Evolutionary conservation across 2,888 invertebrate genomes (phyloP).

Genomic region (Ectropis crepuscularia): DNA sequence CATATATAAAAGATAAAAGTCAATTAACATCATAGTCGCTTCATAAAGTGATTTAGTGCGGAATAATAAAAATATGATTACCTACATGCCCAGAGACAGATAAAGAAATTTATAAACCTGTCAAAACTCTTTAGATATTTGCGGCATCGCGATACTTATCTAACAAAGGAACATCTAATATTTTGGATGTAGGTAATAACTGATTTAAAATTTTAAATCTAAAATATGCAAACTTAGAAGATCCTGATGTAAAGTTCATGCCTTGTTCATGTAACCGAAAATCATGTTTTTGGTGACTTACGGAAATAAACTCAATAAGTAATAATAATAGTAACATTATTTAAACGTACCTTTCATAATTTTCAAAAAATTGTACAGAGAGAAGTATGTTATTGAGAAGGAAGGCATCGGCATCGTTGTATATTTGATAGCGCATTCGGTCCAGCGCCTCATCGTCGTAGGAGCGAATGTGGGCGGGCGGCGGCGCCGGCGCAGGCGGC

Average conservation of each 20-base stretch:
- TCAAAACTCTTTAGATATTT: constrained; percentile 7
- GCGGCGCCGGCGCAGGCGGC: constrained; percentile 54
- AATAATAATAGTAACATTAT: too few relatives aligned
- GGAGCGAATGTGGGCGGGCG: constrained; percentile 63
- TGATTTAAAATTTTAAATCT: too few relatives aligned
- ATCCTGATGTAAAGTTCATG: too few relatives aligned
- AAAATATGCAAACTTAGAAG: too few relatives aligned
- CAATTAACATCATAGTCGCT: constrained; percentile 22
- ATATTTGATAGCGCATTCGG: constrained; percentile 85
- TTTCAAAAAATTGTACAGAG: constrained; percentile 91
- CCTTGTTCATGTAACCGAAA: too few relatives aligned
- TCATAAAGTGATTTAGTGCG: constrained; percentile 23
- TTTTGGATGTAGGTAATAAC: too few relatives aligned
- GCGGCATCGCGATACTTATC: not conserved
- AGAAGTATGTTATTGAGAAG: constrained; percentile 91
- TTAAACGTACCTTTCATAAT: constrained; percentile 87
- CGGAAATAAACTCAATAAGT: too few relatives aligned
- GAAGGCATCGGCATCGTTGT: constrained; percentile 87
- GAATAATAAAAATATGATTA: constrained; percentile 20
- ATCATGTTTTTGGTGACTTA: too few relatives aligned
- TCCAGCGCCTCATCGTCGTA: constrained; percentile 83
- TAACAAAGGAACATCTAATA: too few relatives aligned
- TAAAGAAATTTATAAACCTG: constrained; percentile 12
- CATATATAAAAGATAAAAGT: constrained; percentile 20
- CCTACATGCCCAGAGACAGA: constrained; percentile 3